phyloP scores from a whole-genome alignment of 2,113 vertebrate genomes.

The Fregetta grallaria region DNA sequence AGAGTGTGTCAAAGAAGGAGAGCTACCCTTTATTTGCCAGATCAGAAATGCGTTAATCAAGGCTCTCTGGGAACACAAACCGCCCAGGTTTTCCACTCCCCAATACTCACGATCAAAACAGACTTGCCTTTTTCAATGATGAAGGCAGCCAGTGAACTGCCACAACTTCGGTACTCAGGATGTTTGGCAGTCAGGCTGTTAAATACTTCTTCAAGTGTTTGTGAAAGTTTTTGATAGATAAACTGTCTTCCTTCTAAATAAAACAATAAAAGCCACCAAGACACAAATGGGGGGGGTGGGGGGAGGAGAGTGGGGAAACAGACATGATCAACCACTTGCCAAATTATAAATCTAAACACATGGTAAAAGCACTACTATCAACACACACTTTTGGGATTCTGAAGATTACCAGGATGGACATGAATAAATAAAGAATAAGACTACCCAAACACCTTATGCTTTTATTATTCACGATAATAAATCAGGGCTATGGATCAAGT shows the following conservation, averaged over 20 bases:
- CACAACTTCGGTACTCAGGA: conserved; percentile 78
- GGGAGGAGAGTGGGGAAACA: rapidly evolving
- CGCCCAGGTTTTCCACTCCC: background rate
- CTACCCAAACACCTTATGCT: background rate
- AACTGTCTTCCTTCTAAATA: conserved; percentile 73
- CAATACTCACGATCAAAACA: background rate
- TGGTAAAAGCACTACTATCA: background rate
- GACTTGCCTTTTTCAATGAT: conserved; percentile 85
- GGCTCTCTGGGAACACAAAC: background rate
- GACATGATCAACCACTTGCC: background rate
- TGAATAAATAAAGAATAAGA: background rate
- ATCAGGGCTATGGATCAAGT: background rate
- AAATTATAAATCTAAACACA: background rate
- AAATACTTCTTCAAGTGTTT: conserved; percentile 77
- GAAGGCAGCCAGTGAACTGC: conserved; percentile 88
- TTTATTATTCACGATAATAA: background rate
- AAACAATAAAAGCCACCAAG: background rate
- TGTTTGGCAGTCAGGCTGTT: conserved; percentile 72
- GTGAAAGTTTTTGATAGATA: conserved; percentile 73
- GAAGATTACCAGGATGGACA: background rate
- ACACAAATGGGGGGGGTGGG: background rate
- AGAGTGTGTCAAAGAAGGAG: background rate
- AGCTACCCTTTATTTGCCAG: background rate
- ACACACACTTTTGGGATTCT: rapidly evolving
- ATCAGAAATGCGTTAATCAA: background rate